These are phyloP conservation scores for Pogonomyrmex californicus DNA, from an alignment of 1,140 invertebrate species.

Conservation along the genomic window DNA sequence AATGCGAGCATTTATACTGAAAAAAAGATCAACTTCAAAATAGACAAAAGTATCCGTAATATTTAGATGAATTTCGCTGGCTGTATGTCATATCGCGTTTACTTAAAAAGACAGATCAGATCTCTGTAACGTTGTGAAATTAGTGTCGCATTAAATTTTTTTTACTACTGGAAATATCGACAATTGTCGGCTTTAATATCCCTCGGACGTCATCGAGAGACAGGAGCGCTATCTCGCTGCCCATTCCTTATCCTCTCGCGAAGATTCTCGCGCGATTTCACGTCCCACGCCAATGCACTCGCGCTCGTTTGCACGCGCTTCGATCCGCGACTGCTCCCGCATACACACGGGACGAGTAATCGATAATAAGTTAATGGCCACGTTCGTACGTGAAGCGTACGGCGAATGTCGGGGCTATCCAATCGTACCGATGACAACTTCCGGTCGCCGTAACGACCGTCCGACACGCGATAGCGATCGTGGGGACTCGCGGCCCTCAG, in stretches of 20 bases:
- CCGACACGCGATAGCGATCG: conserved; percentile 72
- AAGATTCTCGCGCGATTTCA: neutral
- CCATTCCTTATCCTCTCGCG: neutral
- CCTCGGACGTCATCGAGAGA: neutral
- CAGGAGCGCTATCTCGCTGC: neutral
- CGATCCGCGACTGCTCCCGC: conserved; percentile 52
- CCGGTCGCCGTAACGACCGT: conserved; percentile 70
- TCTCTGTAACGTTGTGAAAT: no score
- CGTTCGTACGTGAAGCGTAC: conserved; percentile 60
- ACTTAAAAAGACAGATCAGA: neutral
- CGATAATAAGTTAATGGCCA: conserved; percentile 79
- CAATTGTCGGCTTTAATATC: neutral
- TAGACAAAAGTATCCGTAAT: neutral
- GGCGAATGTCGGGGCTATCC: conserved; percentile 62
- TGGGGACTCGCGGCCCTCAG: conserved; percentile 42
- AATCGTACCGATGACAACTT: conserved; percentile 74
- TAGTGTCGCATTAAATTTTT: no score
- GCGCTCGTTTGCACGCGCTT: conserved; percentile 49
- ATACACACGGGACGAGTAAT: conserved; percentile 69
- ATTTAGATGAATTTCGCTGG: neutral
- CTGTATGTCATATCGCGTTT: neutral
- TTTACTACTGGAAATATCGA: no score
- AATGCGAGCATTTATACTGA: neutral
- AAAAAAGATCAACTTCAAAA: neutral
- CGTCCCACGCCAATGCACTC: conserved; percentile 31